Conservation (phyloP, 2,888 invertebrate genomes). For the Yponomeuta malinellus region DNA sequence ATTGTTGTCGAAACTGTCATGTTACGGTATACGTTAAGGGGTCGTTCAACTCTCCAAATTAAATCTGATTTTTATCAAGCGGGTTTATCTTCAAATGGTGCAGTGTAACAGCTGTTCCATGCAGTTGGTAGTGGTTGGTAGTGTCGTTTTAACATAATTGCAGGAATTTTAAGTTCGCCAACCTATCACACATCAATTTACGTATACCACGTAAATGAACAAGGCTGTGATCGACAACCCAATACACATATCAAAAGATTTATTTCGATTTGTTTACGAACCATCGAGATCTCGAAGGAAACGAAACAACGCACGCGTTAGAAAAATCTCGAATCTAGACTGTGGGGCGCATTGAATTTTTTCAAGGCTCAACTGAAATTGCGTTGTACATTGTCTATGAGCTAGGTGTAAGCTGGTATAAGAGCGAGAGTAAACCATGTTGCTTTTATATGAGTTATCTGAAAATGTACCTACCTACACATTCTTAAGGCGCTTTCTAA, state of each 20-base stretch:
- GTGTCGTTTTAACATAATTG: too few relatives aligned
- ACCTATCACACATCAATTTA: too few relatives aligned
- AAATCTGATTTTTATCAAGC: too few relatives aligned
- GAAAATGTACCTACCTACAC: slow-evolving; percentile 25
- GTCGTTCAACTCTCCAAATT: too few relatives aligned
- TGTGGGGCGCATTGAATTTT: background rate
- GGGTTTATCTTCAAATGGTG: too few relatives aligned
- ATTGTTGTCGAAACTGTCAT: too few relatives aligned
- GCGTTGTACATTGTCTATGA: slow-evolving; percentile 17
- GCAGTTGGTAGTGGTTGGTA: too few relatives aligned
- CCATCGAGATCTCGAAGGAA: background rate
- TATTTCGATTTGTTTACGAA: background rate
- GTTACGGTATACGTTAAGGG: too few relatives aligned
- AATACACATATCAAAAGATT: background rate
- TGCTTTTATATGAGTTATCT: slow-evolving; percentile 29
- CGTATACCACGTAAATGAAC: background rate
- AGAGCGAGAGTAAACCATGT: background rate
- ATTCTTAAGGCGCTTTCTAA: background rate
- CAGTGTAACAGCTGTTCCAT: too few relatives aligned
- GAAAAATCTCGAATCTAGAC: background rate
- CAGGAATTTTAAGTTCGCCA: too few relatives aligned
- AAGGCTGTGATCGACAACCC: background rate
- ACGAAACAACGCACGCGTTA: background rate
- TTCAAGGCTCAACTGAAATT: slow-evolving; percentile 8
- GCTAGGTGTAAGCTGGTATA: background rate